A percentile compares a stretch with the other conserved stretches of the same genome.
phyloP scores from a whole-genome alignment of 2,888 invertebrate genomes.

The Hedya salicella region DNA sequence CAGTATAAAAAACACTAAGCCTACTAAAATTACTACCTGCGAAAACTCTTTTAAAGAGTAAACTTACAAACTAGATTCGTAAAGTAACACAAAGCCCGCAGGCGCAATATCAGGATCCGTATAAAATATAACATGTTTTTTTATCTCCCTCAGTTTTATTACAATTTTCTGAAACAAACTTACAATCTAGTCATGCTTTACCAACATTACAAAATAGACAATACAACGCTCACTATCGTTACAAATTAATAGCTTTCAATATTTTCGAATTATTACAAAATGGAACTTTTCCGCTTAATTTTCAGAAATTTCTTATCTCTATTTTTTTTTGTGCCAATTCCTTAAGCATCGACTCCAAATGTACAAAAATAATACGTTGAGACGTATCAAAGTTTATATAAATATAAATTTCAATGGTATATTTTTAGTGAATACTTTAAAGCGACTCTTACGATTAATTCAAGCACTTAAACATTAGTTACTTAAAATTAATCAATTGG shows the following conservation, averaged over 20 bases:
- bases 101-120: constrained; percentile 73
- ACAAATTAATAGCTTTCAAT: constrained; percentile 73
- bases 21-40: constrained; percentile 84
- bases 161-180: constrained; percentile 85
- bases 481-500: constrained; percentile 76
- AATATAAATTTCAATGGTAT: constrained; percentile 74
- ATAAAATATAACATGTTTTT: constrained; percentile 82
- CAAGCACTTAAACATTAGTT: constrained; percentile 74
- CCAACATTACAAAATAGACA: constrained; percentile 81
- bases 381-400: constrained; percentile 70
- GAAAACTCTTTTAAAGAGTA: constrained; percentile 84
- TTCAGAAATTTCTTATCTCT: constrained; percentile 67
- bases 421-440: constrained; percentile 67
- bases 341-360: constrained; percentile 76
- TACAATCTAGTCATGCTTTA: constrained; percentile 72
- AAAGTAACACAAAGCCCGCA: constrained; percentile 76
- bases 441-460: constrained; percentile 70
- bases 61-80: constrained; percentile 81
- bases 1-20: constrained; percentile 86
- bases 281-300: constrained; percentile 71
- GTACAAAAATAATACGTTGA: constrained; percentile 81
- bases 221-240: constrained; percentile 80
- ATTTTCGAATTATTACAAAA: constrained; percentile 73
- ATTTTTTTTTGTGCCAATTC: constrained; percentile 77
- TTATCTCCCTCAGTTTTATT: constrained; percentile 77